phyloP scores from a whole-genome alignment of 2,888 invertebrate genomes.

The Sepiola atlantica region DNA sequence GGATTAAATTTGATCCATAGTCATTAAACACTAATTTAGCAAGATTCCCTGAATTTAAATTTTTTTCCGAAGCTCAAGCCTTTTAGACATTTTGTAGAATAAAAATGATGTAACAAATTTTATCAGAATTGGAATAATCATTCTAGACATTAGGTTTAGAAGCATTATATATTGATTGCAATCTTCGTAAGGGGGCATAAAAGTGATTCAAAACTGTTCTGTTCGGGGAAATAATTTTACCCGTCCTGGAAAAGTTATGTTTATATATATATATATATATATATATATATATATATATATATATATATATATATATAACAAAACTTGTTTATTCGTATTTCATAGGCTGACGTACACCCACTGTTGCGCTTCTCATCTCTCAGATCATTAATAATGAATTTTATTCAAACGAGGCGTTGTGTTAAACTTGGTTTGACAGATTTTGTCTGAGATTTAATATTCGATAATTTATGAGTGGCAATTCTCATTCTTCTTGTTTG shows the following conservation, averaged over 20 bases:
- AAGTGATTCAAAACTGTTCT: neutral
- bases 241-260: neutral
- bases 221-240: neutral
- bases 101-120: no score
- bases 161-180: no score
- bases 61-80: no score
- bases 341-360: neutral
- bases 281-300: no score
- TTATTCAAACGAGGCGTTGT: neutral
- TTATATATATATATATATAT: no score
- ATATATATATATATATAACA: no score
- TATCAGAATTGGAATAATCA: no score
- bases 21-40: no score
- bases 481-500: neutral
- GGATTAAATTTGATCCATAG: no score
- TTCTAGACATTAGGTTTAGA: no score
- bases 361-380: neutral
- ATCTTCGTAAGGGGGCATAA: neutral
- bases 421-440: neutral
- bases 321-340: neutral
- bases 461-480: neutral
- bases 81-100: no score
- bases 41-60: no score
- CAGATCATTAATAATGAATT: conserved; percentile 32
- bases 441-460: conserved; percentile 21